phyloP scores from a whole-genome alignment of 2,113 vertebrate species.

The Urocynchramus pylzowi region DNA sequence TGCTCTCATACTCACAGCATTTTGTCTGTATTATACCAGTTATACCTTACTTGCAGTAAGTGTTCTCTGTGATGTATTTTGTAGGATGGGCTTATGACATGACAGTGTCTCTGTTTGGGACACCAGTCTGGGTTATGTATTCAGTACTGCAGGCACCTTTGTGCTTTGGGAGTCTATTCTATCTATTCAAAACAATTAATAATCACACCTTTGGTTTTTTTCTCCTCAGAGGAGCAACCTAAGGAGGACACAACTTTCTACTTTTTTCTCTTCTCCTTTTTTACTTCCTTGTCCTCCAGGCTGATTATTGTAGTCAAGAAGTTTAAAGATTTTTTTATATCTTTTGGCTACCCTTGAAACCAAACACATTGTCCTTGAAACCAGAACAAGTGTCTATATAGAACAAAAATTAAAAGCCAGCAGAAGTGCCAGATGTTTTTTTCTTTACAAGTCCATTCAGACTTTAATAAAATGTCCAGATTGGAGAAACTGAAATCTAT shows the following conservation, averaged over 20 bases:
- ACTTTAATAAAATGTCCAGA: neutral
- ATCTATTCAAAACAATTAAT: neutral
- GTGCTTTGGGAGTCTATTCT: neutral
- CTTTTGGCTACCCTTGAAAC: neutral
- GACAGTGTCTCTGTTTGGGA: neutral
- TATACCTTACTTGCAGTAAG: neutral
- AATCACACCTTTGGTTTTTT: neutral
- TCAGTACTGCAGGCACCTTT: neutral
- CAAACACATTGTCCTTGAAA: neutral
- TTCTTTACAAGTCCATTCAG: neutral
- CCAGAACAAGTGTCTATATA: neutral
- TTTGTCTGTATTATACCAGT: neutral
- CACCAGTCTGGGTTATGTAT: neutral
- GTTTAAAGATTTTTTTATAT: neutral
- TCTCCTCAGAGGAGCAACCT: neutral
- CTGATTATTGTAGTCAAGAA: neutral
- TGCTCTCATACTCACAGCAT: neutral
- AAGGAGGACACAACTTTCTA: neutral
- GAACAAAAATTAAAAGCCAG: neutral
- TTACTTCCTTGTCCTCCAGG: neutral
- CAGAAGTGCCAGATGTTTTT: neutral
- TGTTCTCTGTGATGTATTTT: neutral
- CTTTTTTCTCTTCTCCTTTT: neutral
- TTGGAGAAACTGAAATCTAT: neutral
- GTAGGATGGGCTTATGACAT: no score